phyloP scores from a whole-genome alignment of 2,888 invertebrate genomes.

The Tenthredo distinguenda region DNA sequence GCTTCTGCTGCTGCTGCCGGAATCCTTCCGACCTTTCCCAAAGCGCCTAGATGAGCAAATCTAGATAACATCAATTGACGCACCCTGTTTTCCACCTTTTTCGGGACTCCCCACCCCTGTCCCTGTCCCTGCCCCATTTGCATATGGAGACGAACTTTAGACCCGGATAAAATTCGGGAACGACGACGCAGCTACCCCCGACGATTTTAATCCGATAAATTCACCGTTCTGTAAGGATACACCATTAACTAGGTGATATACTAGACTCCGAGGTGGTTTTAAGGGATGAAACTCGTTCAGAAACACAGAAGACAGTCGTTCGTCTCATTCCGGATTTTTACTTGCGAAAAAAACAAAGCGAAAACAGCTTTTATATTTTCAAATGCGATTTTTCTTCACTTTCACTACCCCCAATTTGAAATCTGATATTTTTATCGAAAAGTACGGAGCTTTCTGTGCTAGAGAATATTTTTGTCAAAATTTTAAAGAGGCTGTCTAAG shows the following conservation, averaged over 20 bases:
- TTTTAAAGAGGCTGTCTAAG: too few species aligned
- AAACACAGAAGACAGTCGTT: too few species aligned
- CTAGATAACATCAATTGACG: constrained; percentile 52
- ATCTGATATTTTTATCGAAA: not conserved
- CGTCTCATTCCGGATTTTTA: too few species aligned
- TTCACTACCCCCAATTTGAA: not conserved
- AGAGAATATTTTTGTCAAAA: too few species aligned
- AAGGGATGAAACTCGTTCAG: not conserved
- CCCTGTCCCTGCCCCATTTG: not conserved
- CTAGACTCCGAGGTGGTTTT: not conserved
- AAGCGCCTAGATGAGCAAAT: constrained; percentile 47
- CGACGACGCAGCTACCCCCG: not conserved
- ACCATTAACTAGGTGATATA: constrained; percentile 27
- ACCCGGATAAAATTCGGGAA: not conserved
- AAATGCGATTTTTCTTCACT: not conserved
- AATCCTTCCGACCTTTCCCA: not conserved
- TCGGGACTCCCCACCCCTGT: not conserved
- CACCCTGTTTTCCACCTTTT: constrained; percentile 40
- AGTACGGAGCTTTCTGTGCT: too few species aligned
- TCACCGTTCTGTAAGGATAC: not conserved
- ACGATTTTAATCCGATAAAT: constrained; percentile 30
- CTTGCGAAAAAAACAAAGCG: too few species aligned
- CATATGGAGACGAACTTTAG: constrained; percentile 44
- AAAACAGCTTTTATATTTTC: not conserved
- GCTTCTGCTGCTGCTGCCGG: not conserved